Percentiles rank a stretch among this genome's conserved stretches.
Evolutionary conservation across 2,888 invertebrate species (phyloP).

Genomic region (Eristalis arbustorum): DNA sequence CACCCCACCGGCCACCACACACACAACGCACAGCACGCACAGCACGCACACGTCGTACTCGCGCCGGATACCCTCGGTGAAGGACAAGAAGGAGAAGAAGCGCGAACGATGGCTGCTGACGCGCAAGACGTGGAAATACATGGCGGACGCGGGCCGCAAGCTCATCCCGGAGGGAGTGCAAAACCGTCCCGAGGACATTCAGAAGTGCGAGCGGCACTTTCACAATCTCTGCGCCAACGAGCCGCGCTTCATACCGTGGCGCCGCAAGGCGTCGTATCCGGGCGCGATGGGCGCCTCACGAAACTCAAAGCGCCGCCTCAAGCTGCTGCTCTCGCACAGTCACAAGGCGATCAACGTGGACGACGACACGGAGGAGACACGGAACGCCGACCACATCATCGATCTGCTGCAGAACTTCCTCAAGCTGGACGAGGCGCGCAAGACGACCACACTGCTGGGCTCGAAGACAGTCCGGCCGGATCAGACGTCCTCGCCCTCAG

Average conservation of each 20-base stretch:
- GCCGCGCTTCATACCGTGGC: conserved; percentile 89
- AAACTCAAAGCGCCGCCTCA: conserved; percentile 73
- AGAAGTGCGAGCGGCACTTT: conserved; percentile 91
- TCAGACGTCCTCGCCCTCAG: conserved; percentile 77
- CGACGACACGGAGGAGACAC: conserved; percentile 65
- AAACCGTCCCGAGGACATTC: conserved; percentile 88
- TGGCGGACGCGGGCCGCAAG: conserved; percentile 94
- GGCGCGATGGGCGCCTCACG: conserved; percentile 81
- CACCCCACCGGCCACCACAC: conserved; percentile 12
- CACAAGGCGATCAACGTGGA: conserved; percentile 54
- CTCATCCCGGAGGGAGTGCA: conserved; percentile 90
- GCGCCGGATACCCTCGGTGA: conserved; percentile 40
- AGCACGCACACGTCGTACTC: conserved; percentile 12
- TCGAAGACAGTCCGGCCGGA: conserved; percentile 77
- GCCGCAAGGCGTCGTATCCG: conserved; percentile 89
- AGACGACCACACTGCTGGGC: conserved; percentile 75
- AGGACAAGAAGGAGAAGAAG: conserved; percentile 74
- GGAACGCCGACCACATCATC: conserved; percentile 74
- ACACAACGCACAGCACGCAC: conserved; percentile 47
- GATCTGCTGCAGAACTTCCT: conserved; percentile 75
- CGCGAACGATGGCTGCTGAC: conserved; percentile 92
- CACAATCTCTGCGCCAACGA: conserved; percentile 90
- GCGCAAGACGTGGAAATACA: conserved; percentile 94
- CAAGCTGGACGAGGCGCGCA: conserved; percentile 74
- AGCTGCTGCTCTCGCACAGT: conserved; percentile 72